Conservation (phyloP, 2,797 vertebrate species). For the Galago senegalensis region DNA sequence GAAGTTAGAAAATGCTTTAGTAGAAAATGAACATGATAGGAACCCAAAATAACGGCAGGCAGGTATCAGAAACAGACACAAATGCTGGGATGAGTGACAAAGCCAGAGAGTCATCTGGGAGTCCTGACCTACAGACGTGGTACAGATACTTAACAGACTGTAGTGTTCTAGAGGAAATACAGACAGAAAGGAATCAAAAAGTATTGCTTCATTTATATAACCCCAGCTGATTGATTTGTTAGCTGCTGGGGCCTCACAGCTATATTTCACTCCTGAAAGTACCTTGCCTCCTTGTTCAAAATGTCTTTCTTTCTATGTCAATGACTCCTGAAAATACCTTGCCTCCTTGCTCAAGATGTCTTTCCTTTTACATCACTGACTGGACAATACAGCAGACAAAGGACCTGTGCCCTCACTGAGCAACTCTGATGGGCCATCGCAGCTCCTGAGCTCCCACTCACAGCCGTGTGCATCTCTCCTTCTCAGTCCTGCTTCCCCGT, state of each 20-base stretch:
- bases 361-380: neutral
- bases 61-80: neutral
- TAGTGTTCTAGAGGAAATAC: neutral
- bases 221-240: neutral
- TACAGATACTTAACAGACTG: neutral
- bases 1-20: neutral
- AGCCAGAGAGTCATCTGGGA: neutral
- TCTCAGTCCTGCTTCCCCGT: neutral
- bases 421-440: neutral
- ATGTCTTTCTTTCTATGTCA: neutral
- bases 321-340: neutral
- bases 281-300: neutral
- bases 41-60: neutral
- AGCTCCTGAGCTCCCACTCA: neutral
- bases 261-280: neutral
- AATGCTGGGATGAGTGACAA: neutral
- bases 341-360: neutral
- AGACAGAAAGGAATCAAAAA: neutral
- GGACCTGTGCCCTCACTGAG: neutral
- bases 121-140: neutral
- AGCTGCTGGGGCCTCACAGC: neutral
- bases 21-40: neutral
- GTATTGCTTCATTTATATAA: neutral
- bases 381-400: neutral
- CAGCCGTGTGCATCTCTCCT: neutral